Evolutionary conservation across 2,797 vertebrate species (phyloP), one percentile per base, ranked within the genome.

Genomic region (Anolis apletophallus): DNA sequence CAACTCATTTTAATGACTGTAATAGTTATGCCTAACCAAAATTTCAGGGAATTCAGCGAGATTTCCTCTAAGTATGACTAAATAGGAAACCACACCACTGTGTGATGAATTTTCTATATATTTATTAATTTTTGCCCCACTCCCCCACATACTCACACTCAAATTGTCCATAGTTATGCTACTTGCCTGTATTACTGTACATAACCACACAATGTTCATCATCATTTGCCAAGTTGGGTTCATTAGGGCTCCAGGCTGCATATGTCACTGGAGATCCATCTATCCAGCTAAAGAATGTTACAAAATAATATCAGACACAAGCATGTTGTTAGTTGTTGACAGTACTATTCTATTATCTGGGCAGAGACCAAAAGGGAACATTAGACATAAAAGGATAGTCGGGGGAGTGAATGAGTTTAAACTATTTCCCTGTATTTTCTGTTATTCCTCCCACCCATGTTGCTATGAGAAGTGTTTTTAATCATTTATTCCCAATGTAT

Each of bases 181-280:
- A 93, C 96, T 85, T 94, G 98, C 99, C 99, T 97, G 97, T 97
- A 81, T 21, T 88, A 32, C 80, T 95, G 84, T 99, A 99, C 17
- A 99, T 97, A 14, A 97, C 94, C 57, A 99, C 99, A 92, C 99
- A 99, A 89, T 98, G 98, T 95, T 99, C 99, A 94, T 99, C 98
- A 46, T 99, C 98, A 92, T 99, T 99, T 74, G 98, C 97, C 95
- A 99, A 99, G 94, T 99, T 99, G 17, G 99, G 98, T 94, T 99
- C 98, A 86, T 98, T 97, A 13, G 94, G 89, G 82, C 97, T 95
- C 99, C 99, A 99, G 40, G 98, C 95, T 5, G 97, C 97, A 85
- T 96, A 99, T 21, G 97, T 95, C 34, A 99, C 95, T 34, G 97
- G 94, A 23, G 94, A 97, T 88, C 97, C 97, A 90, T 99, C 98